phyloP scores from a whole-genome alignment of 2,113 vertebrate genomes.

The Chaetops frenatus region DNA sequence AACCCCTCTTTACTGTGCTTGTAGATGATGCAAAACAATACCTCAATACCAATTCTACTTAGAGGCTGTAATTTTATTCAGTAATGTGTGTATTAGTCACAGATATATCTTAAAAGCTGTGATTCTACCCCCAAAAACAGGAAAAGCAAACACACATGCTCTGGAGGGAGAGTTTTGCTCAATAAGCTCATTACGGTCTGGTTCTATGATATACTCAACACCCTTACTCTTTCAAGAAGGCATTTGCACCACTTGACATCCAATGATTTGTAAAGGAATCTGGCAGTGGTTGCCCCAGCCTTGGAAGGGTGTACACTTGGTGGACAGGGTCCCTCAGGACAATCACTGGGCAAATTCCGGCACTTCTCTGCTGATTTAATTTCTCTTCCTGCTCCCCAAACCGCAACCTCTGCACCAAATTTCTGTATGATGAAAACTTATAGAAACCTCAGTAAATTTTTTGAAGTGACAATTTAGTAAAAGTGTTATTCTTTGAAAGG shows the following conservation, averaged over 20 bases:
- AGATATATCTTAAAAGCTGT: neutral
- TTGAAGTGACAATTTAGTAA: neutral
- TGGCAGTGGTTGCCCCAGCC: neutral
- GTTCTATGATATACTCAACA: neutral
- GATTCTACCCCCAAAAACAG: neutral
- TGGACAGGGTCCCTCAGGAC: neutral
- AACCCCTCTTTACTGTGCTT: neutral
- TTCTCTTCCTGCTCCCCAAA: neutral
- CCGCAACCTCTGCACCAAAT: neutral
- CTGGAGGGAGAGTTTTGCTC: neutral
- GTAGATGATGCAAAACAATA: neutral
- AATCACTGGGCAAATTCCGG: neutral
- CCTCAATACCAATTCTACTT: neutral
- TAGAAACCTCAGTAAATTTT: neutral
- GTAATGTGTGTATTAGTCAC: neutral
- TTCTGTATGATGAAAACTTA: neutral
- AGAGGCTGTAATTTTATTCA: neutral
- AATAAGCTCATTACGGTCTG: neutral
- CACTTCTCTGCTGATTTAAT: neutral
- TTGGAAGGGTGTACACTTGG: neutral
- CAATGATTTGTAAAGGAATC: neutral
- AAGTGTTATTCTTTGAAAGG: neutral
- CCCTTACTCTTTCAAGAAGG: neutral
- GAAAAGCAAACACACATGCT: neutral
- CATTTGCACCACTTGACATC: neutral